Percentiles rank a stretch among this genome's conserved stretches.
Evolutionary conservation across 2,888 invertebrate genomes (phyloP).

Genomic region (Pandemis cinnamomeana): DNA sequence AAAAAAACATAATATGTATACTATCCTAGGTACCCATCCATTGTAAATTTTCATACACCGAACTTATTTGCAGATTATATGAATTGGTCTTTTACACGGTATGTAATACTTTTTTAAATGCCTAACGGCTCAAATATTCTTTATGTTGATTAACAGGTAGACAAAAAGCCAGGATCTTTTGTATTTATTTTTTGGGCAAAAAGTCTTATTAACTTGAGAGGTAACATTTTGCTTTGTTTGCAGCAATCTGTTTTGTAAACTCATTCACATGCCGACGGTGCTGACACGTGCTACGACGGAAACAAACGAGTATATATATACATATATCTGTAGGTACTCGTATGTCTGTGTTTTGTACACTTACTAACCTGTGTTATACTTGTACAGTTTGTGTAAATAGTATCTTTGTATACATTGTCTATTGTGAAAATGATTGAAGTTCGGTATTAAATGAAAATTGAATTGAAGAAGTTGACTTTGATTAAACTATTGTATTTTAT

Average conservation of each 20-base stretch:
- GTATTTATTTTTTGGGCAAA: constrained; percentile 29
- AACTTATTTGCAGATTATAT: no score
- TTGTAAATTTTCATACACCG: no score
- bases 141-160: constrained; percentile 26
- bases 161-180: background rate
- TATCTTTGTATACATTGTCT: background rate
- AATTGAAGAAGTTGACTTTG: no score
- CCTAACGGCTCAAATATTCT: background rate
- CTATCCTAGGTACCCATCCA: no score
- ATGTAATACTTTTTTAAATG: background rate
- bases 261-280: constrained; percentile 39
- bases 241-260: constrained; percentile 27
- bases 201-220: constrained; percentile 36
- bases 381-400: background rate
- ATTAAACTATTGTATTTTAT: no score
- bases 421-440: no score
- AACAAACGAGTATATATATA: constrained; percentile 6
- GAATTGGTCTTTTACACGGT: no score
- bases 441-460: no score
- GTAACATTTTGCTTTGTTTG: constrained; percentile 5
- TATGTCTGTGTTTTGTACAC: no score
- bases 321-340: background rate
- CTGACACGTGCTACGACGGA: constrained; percentile 23
- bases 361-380: background rate
- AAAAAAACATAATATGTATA: no score